Evolutionary conservation across 1,140 invertebrate species (phyloP), one percentile per base, ranked within the genome.

Genomic region (Lethrus apterus): DNA sequence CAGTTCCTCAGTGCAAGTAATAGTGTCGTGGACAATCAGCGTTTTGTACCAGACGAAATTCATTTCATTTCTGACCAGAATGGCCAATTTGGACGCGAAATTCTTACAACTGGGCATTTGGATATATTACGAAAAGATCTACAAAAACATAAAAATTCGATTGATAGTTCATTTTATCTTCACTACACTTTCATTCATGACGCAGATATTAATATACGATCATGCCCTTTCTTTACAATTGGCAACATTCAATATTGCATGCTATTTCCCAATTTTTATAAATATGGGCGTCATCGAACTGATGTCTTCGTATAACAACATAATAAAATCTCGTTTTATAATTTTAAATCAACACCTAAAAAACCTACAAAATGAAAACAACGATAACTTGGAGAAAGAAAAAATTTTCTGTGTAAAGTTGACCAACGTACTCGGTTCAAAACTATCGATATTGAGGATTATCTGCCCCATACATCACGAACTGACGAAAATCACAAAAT

Each of bases 401-500:
- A 21, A 29, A 24, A 26, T 40, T 9, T 51, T 14, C 11, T 26
- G n/a, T 8, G 35, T 34, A 13, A 40, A 36, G 32, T 18, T 44
- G 11, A 32, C 14, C 7, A 45, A 14, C 31, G 10, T 11, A 1
- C 30, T 38, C 23, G 30, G 30, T 2, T 17, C 33, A 11, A 44
- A 46, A 50, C 13, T 49, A 15, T 11, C 29, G 10, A 38, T 52
- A n/a, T 43, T 56, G 17, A 40, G 44, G 18, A 35, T 46, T 2
- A 43, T 53, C 11, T 47, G 41, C 30, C 38, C 38, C 8, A 41
- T 52, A 17, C 51, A 56, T 48, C 47, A 52, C 31, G 34, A 48
- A 20, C 18, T 56, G 9, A 47, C 23, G 18, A 48, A 50, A 23
- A 30, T 46, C 2, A 43, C 47, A 4, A 35, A 46, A 9, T 10